Conservation (phyloP, 2,113 vertebrate genomes). For the Conger conger region DNA sequence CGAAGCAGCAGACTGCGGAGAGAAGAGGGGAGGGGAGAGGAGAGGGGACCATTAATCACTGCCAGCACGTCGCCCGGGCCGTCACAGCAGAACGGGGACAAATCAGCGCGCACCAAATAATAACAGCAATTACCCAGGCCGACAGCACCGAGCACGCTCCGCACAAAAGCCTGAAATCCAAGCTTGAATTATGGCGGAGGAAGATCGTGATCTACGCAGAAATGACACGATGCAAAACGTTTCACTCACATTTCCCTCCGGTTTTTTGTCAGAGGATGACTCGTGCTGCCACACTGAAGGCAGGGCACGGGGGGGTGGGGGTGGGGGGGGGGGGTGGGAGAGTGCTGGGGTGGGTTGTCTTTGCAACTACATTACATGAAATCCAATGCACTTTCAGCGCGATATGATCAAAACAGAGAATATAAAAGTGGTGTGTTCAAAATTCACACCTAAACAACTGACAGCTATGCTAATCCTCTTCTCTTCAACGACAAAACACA, state of each 20-base stretch:
- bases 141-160: neutral
- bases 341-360: no score
- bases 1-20: conserved; percentile 26
- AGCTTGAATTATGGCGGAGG: neutral
- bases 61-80: neutral
- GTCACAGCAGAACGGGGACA: no score
- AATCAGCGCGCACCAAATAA: neutral
- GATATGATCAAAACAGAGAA: conserved; percentile 3
- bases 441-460: neutral
- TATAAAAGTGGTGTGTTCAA: neutral
- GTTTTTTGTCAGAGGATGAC: neutral
- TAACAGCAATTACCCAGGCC: neutral
- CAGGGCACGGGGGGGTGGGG: neutral
- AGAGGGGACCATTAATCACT: neutral
- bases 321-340: no score
- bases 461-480: neutral
- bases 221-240: neutral
- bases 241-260: neutral
- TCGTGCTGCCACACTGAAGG: neutral
- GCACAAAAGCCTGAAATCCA: neutral
- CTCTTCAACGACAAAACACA: neutral
- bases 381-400: neutral
- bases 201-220: neutral
- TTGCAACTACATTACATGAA: neutral
- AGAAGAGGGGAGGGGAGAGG: neutral